Evolutionary conservation across 2,113 vertebrate species (phyloP), one percentile per base, ranked within the genome.

Genomic region (Struthio camelus): DNA sequence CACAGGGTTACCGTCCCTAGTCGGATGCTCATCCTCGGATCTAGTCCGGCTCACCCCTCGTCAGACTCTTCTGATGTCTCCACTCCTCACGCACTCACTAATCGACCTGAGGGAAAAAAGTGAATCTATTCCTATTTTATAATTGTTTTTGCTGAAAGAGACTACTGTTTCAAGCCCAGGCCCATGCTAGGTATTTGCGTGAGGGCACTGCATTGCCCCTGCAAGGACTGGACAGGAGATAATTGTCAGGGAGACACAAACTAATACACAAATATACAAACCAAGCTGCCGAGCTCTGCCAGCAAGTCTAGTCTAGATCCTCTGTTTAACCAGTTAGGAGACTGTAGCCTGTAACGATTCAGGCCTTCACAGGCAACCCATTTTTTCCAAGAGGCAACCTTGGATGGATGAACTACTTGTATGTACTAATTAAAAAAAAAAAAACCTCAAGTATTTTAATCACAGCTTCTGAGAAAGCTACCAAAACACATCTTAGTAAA

Each of bases 291-390:
- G 46, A 25, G 34, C 46, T 62, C 30, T 24, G 46, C 42, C 88
- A 62, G 66, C 51, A 56, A n/a, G 48, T 73, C 19, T 42, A 12
- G 17, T 46, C 30, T 50, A 32, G 30, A 22, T 67, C 22, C 59
- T 53, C 34, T 48, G n/a, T n/a, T n/a, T 42, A 40, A 65, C 14
- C n/a, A 67, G 17, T 6, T 12, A 59, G 16, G 24, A 82, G 25
- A 78, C 24, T 4, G 0, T 2, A 38, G n/a, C 6, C 46, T 59
- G 6, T 27, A 66, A 36, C 1, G 2, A 79, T 54, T 64, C 40
- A 13, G 4, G 9, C 56, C 84, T 64, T 58, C 48, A 46, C 19
- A 51, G 36, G 40, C 91, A 87, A 70, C 20, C 11, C 34, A 42
- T 67, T 62, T 24, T 56, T 79, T 40, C 48, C 28, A 53, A 34